These are phyloP conservation scores for Drosophila incognita DNA, from an alignment of 2,888 invertebrate genomes.

Conservation along the genomic window DNA sequence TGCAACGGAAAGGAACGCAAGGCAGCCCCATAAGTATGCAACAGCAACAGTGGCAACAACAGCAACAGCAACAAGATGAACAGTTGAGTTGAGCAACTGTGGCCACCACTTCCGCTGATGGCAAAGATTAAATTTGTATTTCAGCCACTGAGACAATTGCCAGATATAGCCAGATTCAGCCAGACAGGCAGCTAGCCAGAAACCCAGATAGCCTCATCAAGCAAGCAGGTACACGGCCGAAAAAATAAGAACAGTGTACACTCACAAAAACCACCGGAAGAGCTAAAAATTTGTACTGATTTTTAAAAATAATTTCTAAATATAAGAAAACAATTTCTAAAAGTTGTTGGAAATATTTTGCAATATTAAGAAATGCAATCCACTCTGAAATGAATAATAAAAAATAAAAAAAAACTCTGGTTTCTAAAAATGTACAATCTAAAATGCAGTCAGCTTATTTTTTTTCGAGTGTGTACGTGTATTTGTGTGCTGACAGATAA, in stretches of 20 bases:
- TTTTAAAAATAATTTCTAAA: not conserved
- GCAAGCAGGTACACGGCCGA: not conserved
- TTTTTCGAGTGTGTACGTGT: not conserved
- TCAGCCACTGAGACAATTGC: conserved; percentile 1
- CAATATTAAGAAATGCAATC: not conserved
- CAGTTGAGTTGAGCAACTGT: conserved; percentile 19
- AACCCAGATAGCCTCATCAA: not conserved
- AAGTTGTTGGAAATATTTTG: not conserved
- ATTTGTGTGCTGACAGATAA: conserved; percentile 12
- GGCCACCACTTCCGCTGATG: conserved; percentile 45
- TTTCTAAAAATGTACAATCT: not conserved
- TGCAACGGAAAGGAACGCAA: conserved; percentile 30
- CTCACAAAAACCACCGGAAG: not conserved
- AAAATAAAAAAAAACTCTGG: not conserved
- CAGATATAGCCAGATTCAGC: not conserved
- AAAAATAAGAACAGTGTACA: not conserved
- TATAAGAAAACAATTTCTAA: not conserved
- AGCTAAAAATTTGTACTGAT: not conserved
- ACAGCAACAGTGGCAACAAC: conserved; percentile 25
- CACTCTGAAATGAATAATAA: not conserved
- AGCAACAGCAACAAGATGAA: conserved; percentile 27
- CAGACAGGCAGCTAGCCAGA: not conserved
- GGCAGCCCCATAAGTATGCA: conserved; percentile 54
- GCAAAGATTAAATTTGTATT: conserved; percentile 41
- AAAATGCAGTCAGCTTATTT: not conserved